Base-by-base conservation (phyloP, 2,888 invertebrate species). In the Halictus ligatus region DNA sequence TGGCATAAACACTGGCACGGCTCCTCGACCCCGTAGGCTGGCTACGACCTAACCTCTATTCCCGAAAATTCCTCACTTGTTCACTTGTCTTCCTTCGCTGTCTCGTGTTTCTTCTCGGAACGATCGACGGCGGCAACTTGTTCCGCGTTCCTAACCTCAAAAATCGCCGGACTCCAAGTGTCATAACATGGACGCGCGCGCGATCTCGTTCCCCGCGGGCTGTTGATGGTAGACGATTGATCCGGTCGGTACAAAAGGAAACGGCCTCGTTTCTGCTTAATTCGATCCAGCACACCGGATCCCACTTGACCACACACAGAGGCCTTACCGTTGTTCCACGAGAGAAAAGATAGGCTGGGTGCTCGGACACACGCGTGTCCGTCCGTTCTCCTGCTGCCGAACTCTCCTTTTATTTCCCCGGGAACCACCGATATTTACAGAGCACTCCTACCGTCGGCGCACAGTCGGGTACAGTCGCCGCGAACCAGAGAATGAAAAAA, bases 1-100 rank as follows among this genome's bases (percentile, higher is more conserved):
- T 91, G 91, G 90, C 92, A 92, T 92, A 88, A 90, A 90, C 90
- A 89, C 90, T 81, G 81, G 83, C 69, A 69, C 87, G 75, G 35
- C 82, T 29, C 81, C 76, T 71, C 84, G 79, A 25, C 46, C 75
- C 58, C 72, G 83, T 78, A 25, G 46, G 29, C 15, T 54, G 43
- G 64, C 64, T 67, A 13, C 78, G 29, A 76, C 54, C 75, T 67
- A 76, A 50, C 35, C 48, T 60, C 64, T 81, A 50, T 86, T 83
- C 82, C 75, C 71, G 21, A 71, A 64, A 75, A 80, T 73, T 83
- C 60, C 75, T 54, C 75, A 69, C 79, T 35, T 84, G 84, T 58
- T 80, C 81, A 82, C 81, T 85, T 25, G 60, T 64, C 74, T 40
- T 73, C 43, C 15, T 72, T 25, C 64, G 64, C 48, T 48, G 48